Conservation (phyloP, 30 jellyfish, hydroid and myxozoan genomes). For the Turritopsis dohrnii region DNA sequence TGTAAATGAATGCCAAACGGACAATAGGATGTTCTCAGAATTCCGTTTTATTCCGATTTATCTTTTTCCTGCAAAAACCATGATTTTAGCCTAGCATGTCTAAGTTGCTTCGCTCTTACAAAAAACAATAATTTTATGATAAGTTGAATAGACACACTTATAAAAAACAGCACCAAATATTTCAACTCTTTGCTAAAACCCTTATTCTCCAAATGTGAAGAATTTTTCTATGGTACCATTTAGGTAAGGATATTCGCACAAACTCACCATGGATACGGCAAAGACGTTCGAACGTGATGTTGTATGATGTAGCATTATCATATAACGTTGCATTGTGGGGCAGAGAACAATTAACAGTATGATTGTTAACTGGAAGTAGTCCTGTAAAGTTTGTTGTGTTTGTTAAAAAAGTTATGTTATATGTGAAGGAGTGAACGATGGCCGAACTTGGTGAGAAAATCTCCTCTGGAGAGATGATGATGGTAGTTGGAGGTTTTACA, state of each 20-base stretch:
- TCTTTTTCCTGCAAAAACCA: too few species aligned
- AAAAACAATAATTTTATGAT: too few species aligned
- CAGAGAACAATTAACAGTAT: neutral
- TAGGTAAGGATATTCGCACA: neutral
- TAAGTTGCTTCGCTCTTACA: too few species aligned
- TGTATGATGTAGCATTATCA: neutral
- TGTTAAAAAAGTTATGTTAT: neutral
- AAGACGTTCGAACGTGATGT: neutral
- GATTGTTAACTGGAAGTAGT: neutral
- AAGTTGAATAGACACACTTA: too few species aligned
- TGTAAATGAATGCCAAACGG: too few species aligned
- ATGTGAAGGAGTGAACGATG: neutral
- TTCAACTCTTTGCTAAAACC: neutral
- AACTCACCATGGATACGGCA: neutral
- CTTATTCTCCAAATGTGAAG: neutral
- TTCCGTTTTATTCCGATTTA: too few species aligned
- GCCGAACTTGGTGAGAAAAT: neutral
- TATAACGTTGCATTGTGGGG: neutral
- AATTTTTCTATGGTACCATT: neutral
- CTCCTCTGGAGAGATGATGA: neutral
- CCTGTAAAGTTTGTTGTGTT: neutral
- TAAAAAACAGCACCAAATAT: too few species aligned
- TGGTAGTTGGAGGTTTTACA: too few species aligned
- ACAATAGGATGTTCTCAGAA: too few species aligned
- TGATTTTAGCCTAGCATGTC: too few species aligned